Evolutionary conservation across 2,888 invertebrate genomes (phyloP).

Genomic region (Dolichomitus sp.): DNA sequence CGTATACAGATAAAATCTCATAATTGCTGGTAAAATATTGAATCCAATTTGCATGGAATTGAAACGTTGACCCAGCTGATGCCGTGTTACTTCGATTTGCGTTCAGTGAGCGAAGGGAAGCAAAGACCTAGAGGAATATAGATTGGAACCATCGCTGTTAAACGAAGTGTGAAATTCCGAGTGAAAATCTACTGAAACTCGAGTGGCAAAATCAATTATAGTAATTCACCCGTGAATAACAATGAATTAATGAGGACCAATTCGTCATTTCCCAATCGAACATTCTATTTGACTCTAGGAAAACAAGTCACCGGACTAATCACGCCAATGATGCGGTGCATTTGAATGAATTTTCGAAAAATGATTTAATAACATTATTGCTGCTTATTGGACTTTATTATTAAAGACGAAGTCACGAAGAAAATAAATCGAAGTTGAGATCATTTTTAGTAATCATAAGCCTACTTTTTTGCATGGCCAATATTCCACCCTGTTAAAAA

Average conservation of each 20-base stretch:
- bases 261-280: neutral
- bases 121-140: slow-evolving; percentile 8
- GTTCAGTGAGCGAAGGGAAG: neutral
- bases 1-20: neutral
- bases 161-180: slow-evolving; percentile 34
- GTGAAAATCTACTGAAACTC: neutral
- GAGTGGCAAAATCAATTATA: slow-evolving; percentile 27
- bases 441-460: no score
- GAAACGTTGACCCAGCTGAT: neutral
- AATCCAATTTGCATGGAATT: slow-evolving; percentile 43
- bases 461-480: no score
- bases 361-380: neutral
- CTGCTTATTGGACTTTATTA: neutral
- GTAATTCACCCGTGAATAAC: slow-evolving; percentile 29
- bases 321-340: neutral
- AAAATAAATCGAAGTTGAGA: no score
- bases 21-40: slow-evolving; percentile 49
- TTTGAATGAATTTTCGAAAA: neutral
- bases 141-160: neutral
- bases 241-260: slow-evolving; percentile 17
- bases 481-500: no score
- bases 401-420: neutral
- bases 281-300: neutral
- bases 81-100: neutral
- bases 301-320: slow-evolving; percentile 26